Base-by-base conservation (phyloP, 2,797 vertebrate genomes). In the Typhlichthys eigenmanni region DNA sequence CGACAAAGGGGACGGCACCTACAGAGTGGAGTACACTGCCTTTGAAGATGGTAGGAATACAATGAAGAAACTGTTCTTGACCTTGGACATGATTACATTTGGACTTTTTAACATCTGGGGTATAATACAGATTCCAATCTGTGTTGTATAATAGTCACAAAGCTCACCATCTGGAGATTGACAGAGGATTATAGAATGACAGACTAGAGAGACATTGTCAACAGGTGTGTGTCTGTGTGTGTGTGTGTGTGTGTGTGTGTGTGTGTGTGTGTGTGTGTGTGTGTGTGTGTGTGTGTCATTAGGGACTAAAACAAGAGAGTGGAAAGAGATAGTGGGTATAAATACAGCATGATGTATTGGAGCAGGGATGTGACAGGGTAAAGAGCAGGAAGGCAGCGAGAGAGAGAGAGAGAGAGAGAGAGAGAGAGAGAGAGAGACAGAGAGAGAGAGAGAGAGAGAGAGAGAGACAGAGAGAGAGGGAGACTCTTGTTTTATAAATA, bases 1-100 rank as follows among this genome's bases (percentile, higher is more conserved):
- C 0, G 97, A 99, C 91, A 97, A 95, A 0, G 95, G 91, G 2
- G 96, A 99, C 0, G 96, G 97, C 65, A 97, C 95, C 56, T 98
- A 96, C 91, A 88, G 93, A 0, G 96, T 96, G 86, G 95, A 98
- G 72, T 99, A 98, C 88, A 98, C 95, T 0, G 93, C 96, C n/a
- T 98, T 93, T 0, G 96, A 99, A 62, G 96, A 98, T 0, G 97
- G 97, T 98, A 82, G 79, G 94, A 55, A 48, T 47, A 46, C 5
- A 1, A n/a, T 7, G 16, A 47, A 6, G 4, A n/a, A 24, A 13
- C n/a, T 13, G 53, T 8, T 2, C 1, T n/a, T 13, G 7, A 14
- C 7, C 9, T 43, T 43, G 38, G 38, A 43, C 38, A 8, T 43
- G 7, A 43, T 43, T 43, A 43, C 38, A 43, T 43, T 43, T 43